Conservation (phyloP, 2,113 vertebrate species). For the Lepisosteus oculatus region DNA sequence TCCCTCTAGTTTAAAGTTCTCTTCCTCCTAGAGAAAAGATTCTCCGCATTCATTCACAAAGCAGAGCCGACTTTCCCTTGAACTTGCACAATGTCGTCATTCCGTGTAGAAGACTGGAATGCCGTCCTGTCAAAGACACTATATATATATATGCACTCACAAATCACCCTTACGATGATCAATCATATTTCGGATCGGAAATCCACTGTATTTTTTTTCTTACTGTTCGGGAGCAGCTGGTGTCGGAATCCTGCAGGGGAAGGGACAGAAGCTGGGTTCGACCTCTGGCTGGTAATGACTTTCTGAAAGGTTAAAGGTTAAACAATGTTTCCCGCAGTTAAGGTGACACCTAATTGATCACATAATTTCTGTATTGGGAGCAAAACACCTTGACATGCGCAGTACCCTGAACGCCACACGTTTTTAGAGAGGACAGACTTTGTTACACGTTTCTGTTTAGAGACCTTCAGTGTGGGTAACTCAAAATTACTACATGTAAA, state of each 20-base stretch:
- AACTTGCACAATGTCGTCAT: too few relatives aligned
- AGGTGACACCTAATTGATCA: slow-evolving; percentile 45
- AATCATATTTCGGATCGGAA: slow-evolving; percentile 48
- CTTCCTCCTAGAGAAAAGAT: too few relatives aligned
- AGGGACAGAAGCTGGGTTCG: slow-evolving; percentile 34
- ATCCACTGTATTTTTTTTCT: slow-evolving; percentile 41
- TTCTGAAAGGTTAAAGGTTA: slow-evolving; percentile 68
- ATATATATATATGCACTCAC: too few relatives aligned
- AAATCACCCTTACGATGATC: slow-evolving; percentile 11
- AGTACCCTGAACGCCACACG: background rate
- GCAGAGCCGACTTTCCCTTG: too few relatives aligned
- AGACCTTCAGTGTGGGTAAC: too few relatives aligned
- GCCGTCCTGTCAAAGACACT: slow-evolving; percentile 3
- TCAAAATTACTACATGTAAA: too few relatives aligned
- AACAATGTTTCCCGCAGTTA: slow-evolving; percentile 67
- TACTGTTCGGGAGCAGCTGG: slow-evolving; percentile 23
- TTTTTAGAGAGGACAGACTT: too few relatives aligned
- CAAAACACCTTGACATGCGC: background rate
- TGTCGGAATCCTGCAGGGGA: slow-evolving; percentile 16
- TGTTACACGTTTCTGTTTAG: too few relatives aligned
- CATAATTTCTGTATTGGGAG: slow-evolving; percentile 35
- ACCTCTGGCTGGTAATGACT: slow-evolving; percentile 65
- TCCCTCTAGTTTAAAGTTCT: too few relatives aligned
- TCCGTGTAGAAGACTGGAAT: background rate
- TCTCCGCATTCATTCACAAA: too few relatives aligned